Conservation (phyloP, 2,797 vertebrate genomes). For the Sebastes goodei region DNA sequence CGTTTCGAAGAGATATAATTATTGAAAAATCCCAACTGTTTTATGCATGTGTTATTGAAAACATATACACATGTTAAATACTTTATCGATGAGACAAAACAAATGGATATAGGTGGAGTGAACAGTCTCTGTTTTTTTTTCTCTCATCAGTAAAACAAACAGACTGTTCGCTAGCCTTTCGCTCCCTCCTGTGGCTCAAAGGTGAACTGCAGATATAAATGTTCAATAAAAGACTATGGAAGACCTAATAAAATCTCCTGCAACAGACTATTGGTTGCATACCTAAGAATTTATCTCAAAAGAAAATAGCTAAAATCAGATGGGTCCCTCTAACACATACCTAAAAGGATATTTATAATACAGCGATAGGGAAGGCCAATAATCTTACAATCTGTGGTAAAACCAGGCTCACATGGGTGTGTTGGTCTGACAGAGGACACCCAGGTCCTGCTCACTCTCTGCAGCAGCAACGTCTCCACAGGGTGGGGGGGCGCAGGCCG, state of each 20-base stretch:
- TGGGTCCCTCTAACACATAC: not conserved
- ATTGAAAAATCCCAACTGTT: too few relatives aligned
- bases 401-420: slow-evolving; percentile 76
- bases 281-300: not conserved
- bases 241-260: too few relatives aligned
- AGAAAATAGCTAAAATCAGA: not conserved
- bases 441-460: slow-evolving; percentile 77
- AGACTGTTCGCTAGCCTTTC: too few relatives aligned
- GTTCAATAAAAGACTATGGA: too few relatives aligned
- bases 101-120: too few relatives aligned
- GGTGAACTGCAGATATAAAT: too few relatives aligned
- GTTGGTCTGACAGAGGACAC: slow-evolving; percentile 78
- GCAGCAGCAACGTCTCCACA: slow-evolving; percentile 17
- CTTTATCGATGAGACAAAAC: too few relatives aligned
- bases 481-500: slow-evolving; percentile 10
- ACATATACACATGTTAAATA: too few relatives aligned
- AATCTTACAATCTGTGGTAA: not conserved
- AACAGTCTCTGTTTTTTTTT: accelerated
- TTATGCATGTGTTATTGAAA: not conserved
- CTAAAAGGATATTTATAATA: not conserved
- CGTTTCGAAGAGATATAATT: too few relatives aligned
- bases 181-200: too few relatives aligned
- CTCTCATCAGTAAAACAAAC: too few relatives aligned
- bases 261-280: not conserved
- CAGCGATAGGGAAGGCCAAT: not conserved